These are phyloP conservation scores for Pseudococcus viburni DNA, from an alignment of 2,888 invertebrate genomes.

Conservation along the genomic window DNA sequence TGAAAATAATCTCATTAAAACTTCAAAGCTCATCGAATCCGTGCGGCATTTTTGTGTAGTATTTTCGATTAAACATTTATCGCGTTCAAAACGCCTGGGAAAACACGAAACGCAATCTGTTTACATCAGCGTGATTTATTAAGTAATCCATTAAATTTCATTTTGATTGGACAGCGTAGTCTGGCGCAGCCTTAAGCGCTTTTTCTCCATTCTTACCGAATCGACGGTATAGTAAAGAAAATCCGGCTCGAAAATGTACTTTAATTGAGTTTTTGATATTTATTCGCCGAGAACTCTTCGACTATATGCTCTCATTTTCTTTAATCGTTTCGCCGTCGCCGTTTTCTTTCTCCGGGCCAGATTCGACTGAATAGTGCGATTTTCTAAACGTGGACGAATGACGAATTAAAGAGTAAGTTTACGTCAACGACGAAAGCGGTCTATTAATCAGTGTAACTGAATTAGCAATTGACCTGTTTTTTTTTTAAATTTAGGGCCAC, in stretches of 20 bases:
- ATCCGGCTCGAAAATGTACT: constrained; percentile 28
- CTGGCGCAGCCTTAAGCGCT: not conserved
- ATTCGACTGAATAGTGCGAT: not conserved
- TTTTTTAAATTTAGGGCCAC: too few species aligned
- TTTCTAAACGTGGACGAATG: not conserved
- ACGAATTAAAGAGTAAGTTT: not conserved
- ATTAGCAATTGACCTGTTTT: not conserved
- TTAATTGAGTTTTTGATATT: constrained; percentile 50
- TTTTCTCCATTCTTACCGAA: constrained; percentile 11
- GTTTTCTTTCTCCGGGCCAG: not conserved
- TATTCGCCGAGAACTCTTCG: not conserved
- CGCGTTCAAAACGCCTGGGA: constrained; percentile 34
- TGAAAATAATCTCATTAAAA: constrained; percentile 46
- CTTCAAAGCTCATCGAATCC: constrained; percentile 26
- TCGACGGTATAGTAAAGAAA: not conserved
- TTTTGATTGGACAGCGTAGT: constrained; percentile 42
- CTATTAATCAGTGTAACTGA: constrained; percentile 32
- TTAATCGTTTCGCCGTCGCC: not conserved
- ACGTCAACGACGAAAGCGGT: not conserved
- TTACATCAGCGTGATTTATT: constrained; percentile 41
- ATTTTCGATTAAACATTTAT: constrained; percentile 53
- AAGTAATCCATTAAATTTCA: constrained; percentile 50
- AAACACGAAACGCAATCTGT: constrained; percentile 53
- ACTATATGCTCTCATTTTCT: not conserved
- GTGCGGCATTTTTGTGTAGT: constrained; percentile 36